Conservation (phyloP, 1,140 invertebrate species). For the Mya arenaria region DNA sequence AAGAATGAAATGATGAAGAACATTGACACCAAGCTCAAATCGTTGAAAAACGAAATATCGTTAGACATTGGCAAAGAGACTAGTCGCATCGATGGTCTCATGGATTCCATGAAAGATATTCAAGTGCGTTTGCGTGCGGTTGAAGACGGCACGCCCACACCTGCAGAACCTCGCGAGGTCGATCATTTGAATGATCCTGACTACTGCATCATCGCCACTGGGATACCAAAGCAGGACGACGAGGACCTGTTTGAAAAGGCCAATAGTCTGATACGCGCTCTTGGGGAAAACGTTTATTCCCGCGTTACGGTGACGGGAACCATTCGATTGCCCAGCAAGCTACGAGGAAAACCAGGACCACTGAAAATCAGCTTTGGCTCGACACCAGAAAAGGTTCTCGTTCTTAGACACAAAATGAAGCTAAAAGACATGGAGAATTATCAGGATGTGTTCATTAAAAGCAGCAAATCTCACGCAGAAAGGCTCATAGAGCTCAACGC, state of each 20-base stretch:
- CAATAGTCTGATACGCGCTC: not conserved
- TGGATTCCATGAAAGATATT: not conserved
- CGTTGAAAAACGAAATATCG: not conserved
- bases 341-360: conserved; percentile 7
- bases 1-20: not conserved
- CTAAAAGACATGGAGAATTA: not conserved
- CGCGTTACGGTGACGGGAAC: not conserved
- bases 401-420: conserved; percentile 36
- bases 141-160: no score
- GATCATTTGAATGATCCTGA: no score
- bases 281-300: conserved; percentile 29
- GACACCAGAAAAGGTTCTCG: conserved; percentile 21
- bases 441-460: conserved; percentile 32
- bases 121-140: no score
- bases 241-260: conserved; percentile 27
- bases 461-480: conserved; percentile 42
- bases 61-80: no score
- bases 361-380: conserved; percentile 27
- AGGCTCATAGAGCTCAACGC: conserved; percentile 45
- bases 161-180: no score
- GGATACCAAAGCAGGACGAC: not conserved
- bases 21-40: not conserved
- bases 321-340: not conserved
- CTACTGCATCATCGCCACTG: conserved; percentile 36
- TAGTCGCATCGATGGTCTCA: no score